These are phyloP conservation scores for Cantharis rustica DNA, from an alignment of 2,888 invertebrate genomes.

Conservation along the genomic window DNA sequence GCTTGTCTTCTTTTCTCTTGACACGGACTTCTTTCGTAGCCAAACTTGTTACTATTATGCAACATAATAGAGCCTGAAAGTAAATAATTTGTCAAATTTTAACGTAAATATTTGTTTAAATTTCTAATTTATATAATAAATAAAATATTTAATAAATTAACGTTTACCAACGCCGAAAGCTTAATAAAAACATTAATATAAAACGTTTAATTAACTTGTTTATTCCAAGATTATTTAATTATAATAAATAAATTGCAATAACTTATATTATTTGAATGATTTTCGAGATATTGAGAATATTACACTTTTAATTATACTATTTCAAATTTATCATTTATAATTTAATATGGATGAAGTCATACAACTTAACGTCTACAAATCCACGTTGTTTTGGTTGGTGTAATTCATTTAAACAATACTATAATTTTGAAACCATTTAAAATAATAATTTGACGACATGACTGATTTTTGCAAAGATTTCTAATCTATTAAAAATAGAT, in stretches of 20 bases:
- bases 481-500: not conserved
- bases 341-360: not conserved
- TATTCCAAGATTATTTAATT: too few species aligned
- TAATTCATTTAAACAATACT: not conserved
- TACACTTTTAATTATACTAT: not conserved
- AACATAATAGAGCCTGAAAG: slow-evolving; percentile 63
- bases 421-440: not conserved
- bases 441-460: not conserved
- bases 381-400: not conserved
- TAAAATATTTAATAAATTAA: too few species aligned
- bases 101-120: too few species aligned
- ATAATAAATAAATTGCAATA: too few species aligned
- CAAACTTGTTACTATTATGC: slow-evolving; percentile 61
- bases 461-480: not conserved
- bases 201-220: too few species aligned
- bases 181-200: too few species aligned
- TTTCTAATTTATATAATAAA: too few species aligned
- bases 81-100: slow-evolving; percentile 18
- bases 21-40: slow-evolving; percentile 54
- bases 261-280: too few species aligned
- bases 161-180: too few species aligned
- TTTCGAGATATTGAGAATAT: not conserved
- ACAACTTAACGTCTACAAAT: not conserved
- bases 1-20: slow-evolving; percentile 50
- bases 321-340: too few species aligned